These are phyloP conservation scores for Tetheella fluctuosa DNA, from an alignment of 2,888 invertebrate species.

Conservation along the genomic window DNA sequence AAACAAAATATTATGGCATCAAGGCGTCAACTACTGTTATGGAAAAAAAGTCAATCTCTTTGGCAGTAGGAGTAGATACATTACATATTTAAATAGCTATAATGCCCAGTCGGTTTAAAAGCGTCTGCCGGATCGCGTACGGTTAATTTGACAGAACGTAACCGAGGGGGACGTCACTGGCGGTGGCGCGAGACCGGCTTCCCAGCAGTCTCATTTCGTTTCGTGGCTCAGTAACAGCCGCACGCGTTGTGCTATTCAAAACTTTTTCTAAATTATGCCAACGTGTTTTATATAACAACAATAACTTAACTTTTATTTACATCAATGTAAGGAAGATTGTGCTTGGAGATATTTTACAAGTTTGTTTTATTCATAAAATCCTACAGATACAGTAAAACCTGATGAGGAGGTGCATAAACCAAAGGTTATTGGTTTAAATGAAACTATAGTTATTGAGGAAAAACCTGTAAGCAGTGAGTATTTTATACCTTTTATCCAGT, in stretches of 20 bases:
- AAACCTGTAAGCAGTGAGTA: constrained; percentile 79
- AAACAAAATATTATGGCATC: no score
- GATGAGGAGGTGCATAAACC: constrained; percentile 78
- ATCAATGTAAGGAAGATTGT: constrained; percentile 28
- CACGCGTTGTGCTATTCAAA: constrained; percentile 42
- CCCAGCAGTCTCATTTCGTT: constrained; percentile 56
- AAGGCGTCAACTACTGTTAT: no score
- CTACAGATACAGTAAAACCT: constrained; percentile 77
- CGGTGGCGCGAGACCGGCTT: constrained; percentile 48
- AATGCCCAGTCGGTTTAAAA: constrained; percentile 14
- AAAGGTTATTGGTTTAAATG: constrained; percentile 65
- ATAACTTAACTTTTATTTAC: constrained; percentile 35
- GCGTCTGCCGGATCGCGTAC: constrained; percentile 62
- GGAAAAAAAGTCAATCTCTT: neutral
- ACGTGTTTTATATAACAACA: constrained; percentile 35
- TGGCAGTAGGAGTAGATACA: neutral
- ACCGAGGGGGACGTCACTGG: constrained; percentile 61
- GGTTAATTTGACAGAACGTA: constrained; percentile 68
- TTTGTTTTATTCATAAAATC: constrained; percentile 72
- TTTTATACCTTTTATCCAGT: constrained; percentile 54
- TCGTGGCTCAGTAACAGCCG: constrained; percentile 56
- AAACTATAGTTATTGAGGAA: constrained; percentile 71
- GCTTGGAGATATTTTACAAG: constrained; percentile 55
- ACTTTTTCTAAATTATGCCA: constrained; percentile 34
- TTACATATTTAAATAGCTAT: neutral